phyloP scores from a whole-genome alignment of 2,113 vertebrate species.

The Limanda limanda region DNA sequence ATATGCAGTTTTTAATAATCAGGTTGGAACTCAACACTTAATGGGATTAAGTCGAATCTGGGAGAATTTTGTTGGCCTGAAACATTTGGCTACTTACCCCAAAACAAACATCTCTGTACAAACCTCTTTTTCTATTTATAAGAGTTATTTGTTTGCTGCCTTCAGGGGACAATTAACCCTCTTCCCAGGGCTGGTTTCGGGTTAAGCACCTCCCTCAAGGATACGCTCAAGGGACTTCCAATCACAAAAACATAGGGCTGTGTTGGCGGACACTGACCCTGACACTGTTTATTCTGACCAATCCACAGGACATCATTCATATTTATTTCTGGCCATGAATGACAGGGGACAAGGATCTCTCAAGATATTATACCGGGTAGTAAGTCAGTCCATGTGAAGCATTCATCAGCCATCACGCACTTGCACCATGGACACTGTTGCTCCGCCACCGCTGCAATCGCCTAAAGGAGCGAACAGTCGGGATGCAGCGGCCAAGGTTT shows the following conservation, averaged over 20 bases:
- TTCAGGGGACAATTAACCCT: background rate
- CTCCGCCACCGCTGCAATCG: constrained; percentile 19
- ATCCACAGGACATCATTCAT: constrained; percentile 51
- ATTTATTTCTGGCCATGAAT: constrained; percentile 22
- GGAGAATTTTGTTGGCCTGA: background rate
- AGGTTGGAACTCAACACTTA: background rate
- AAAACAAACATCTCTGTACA: background rate
- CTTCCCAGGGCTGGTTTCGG: background rate
- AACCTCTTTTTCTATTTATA: background rate
- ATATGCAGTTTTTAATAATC: too few relatives aligned
- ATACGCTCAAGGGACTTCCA: background rate
- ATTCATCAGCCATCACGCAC: constrained; percentile 43
- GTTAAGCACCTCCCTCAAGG: background rate
- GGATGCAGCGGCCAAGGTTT: constrained; percentile 60
- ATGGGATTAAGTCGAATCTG: background rate
- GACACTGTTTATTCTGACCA: constrained; percentile 33
- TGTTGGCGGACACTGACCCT: constrained; percentile 23
- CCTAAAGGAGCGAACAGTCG: constrained; percentile 24
- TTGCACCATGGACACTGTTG: constrained; percentile 24
- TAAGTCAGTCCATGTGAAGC: constrained; percentile 32
- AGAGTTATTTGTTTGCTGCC: background rate
- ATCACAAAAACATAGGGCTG: constrained; percentile 15
- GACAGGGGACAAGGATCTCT: constrained; percentile 46
- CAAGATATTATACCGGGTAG: constrained; percentile 40
- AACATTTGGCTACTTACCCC: background rate